These are phyloP conservation scores for Lycaon pictus DNA, from an alignment of 2,113 vertebrate species.

Conservation along the genomic window DNA sequence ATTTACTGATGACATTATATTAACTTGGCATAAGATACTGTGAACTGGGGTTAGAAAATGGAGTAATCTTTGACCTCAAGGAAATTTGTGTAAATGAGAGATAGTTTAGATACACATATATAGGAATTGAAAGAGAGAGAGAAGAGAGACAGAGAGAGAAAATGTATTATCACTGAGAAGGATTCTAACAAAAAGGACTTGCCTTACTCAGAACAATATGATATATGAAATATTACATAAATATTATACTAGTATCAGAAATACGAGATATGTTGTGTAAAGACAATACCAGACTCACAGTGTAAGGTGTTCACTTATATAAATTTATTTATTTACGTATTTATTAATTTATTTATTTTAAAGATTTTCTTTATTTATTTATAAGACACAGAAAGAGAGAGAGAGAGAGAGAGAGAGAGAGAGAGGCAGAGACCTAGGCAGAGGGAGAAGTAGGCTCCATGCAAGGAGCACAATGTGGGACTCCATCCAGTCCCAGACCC, in stretches of 20 bases:
- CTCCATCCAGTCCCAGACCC: too few species aligned
- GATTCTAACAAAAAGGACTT: background rate
- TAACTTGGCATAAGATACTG: background rate
- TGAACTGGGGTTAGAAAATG: background rate
- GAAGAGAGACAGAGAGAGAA: background rate
- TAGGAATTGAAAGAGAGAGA: background rate
- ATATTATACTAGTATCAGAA: background rate
- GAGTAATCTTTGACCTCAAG: background rate
- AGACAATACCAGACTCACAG: background rate
- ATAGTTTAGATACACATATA: background rate
- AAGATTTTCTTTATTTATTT: too few species aligned
- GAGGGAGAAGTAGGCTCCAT: too few species aligned
- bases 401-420: too few species aligned
- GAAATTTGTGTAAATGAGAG: background rate
- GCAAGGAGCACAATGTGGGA: too few species aligned
- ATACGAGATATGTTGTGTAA: background rate
- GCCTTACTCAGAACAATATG: background rate
- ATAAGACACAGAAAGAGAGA: too few species aligned
- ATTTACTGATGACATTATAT: background rate
- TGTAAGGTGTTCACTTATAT: background rate
- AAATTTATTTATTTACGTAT: background rate
- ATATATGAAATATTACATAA: background rate
- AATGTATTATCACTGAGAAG: background rate
- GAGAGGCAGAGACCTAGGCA: too few species aligned
- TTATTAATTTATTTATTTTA: too few species aligned